A percentile compares a stretch with the other conserved stretches of the same genome.
phyloP scores from a whole-genome alignment of 2,113 vertebrate genomes.

The Psilopogon haemacephalus region DNA sequence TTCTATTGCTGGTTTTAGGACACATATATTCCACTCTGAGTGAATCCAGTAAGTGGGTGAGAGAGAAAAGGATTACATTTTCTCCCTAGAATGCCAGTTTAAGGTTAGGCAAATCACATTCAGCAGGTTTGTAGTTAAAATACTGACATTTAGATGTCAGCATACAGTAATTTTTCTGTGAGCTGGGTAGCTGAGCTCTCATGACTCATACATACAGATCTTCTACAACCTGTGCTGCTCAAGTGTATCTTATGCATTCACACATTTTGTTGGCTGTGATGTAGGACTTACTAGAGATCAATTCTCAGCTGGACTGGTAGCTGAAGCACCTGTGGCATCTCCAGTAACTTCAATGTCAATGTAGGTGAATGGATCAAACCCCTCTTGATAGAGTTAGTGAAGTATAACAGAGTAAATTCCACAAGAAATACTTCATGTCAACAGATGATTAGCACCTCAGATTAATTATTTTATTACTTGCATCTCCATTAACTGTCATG shows the following conservation, averaged over 20 bases:
- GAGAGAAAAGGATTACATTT: not conserved
- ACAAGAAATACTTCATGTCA: not conserved
- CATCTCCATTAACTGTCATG: not conserved
- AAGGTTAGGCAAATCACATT: not conserved
- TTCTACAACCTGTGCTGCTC: not conserved
- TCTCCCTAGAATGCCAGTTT: not conserved
- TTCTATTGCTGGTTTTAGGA: not conserved
- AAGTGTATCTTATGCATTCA: not conserved
- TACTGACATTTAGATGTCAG: not conserved
- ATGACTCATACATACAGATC: rapidly evolving
- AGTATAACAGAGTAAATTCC: not conserved
- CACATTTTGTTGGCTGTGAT: not conserved
- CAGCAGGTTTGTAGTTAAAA: not conserved
- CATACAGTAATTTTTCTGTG: not conserved
- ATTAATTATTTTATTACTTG: not conserved
- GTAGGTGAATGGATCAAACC: not conserved
- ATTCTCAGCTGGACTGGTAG: not conserved
- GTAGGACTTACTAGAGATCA: not conserved
- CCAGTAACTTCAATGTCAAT: not conserved
- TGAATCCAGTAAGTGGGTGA: not conserved
- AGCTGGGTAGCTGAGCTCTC: not conserved
- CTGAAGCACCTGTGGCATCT: not conserved
- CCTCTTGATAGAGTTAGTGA: not conserved
- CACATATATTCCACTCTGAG: not conserved
- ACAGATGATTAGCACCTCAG: not conserved